phyloP scores from a whole-genome alignment of 2,113 vertebrate species.

The Amazona vittata region DNA sequence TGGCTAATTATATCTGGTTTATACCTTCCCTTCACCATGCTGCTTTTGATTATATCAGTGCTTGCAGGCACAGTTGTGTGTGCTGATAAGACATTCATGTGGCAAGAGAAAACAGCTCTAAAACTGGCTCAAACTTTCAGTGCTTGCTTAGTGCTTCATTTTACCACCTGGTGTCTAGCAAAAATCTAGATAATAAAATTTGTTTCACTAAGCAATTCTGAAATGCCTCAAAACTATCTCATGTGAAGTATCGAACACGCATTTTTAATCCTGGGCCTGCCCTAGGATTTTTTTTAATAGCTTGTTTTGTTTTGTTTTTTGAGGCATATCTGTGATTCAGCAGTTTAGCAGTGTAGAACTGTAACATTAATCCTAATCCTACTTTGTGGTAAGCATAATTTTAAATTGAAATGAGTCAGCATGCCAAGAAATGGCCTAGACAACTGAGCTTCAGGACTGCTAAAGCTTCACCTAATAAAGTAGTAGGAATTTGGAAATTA shows the following conservation, averaged over 20 bases:
- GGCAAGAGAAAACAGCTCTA: neutral
- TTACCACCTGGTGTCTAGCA: neutral
- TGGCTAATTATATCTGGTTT: neutral
- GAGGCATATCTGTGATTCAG: neutral
- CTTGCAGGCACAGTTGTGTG: neutral
- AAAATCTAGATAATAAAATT: neutral
- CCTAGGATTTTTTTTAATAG: neutral
- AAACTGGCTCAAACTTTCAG: neutral
- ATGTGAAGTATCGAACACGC: neutral
- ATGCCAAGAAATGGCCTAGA: neutral
- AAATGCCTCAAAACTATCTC: neutral
- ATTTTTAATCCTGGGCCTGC: neutral
- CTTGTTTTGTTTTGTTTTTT: neutral
- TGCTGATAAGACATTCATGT: neutral
- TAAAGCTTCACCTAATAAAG: neutral
- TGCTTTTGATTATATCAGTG: neutral
- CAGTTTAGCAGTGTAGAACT: neutral
- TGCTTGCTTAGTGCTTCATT: neutral
- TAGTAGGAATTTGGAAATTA: neutral
- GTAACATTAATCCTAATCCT: neutral
- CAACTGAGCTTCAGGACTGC: neutral
- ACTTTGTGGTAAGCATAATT: neutral
- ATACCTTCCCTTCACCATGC: neutral
- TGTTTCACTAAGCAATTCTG: neutral
- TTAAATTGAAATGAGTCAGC: neutral